phyloP scores from a whole-genome alignment of 2,888 invertebrate genomes.

The Drosophila borealis region DNA sequence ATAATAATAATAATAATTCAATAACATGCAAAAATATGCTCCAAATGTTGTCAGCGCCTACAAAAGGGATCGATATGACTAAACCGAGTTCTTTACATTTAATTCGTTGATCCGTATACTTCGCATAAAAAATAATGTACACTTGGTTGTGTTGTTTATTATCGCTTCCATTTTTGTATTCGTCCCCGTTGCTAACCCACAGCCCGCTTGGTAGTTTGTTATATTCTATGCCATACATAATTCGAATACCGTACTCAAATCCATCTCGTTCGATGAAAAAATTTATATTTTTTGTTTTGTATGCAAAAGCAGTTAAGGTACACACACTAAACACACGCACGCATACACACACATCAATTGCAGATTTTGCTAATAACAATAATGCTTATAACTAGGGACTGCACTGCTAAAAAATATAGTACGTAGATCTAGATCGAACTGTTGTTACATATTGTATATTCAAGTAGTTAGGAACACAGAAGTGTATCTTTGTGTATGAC shows the following conservation, averaged over 20 bases:
- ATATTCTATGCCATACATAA: constrained; percentile 13
- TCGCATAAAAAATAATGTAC: constrained; percentile 12
- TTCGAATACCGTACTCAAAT: constrained; percentile 17
- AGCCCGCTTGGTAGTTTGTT: constrained; percentile 41
- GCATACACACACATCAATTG: not conserved
- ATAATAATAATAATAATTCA: constrained; percentile 15
- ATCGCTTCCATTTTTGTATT: not conserved
- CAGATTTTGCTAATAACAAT: not conserved
- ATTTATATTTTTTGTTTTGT: constrained; percentile 4
- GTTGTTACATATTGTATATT: constrained; percentile 7
- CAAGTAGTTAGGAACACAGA: constrained; percentile 63
- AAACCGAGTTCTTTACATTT: constrained; percentile 11
- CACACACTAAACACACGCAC: constrained; percentile 1
- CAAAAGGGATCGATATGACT: constrained; percentile 18
- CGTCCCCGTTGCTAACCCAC: constrained; percentile 30
- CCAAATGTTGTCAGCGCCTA: constrained; percentile 12
- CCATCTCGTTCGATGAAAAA: constrained; percentile 7
- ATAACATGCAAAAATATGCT: constrained; percentile 44
- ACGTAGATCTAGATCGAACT: constrained; percentile 16
- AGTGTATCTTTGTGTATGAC: constrained; percentile 31
- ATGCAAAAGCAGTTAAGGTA: constrained; percentile 29
- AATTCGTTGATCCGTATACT: constrained; percentile 12
- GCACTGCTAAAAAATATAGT: constrained; percentile 6
- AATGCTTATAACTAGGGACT: constrained; percentile 28
- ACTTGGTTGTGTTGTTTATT: constrained; percentile 6